These are phyloP conservation scores for Pocillopora meandrina DNA, from an alignment of 92 coral and sea anemone species.

Conservation along the genomic window DNA sequence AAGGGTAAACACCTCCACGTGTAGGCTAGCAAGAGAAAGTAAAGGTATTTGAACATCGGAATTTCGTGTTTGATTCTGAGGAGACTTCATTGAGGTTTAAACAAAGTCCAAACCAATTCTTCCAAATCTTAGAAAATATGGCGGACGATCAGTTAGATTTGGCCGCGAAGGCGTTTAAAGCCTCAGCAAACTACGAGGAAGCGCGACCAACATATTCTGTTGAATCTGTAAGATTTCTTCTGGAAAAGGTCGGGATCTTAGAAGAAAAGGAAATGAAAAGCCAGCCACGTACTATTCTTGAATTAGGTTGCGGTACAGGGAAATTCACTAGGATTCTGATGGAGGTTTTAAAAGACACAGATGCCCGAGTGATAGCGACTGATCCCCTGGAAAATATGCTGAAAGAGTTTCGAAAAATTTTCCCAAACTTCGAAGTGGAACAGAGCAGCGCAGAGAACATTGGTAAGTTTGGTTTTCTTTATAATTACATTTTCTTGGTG, in stretches of 20 bases:
- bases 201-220: conserved; percentile 57
- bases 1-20: too few relatives aligned
- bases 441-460: conserved; percentile 65
- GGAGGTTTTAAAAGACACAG: conserved; percentile 45
- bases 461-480: conserved; percentile 34
- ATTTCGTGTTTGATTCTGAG: too few relatives aligned
- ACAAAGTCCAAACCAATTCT: too few relatives aligned
- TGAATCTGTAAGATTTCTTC: conserved; percentile 57
- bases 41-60: too few relatives aligned
- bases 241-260: conserved; percentile 54
- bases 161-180: conserved; percentile 60
- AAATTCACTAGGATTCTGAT: conserved; percentile 69
- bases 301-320: conserved; percentile 80
- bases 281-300: conserved; percentile 44
- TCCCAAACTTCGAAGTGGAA: conserved; percentile 59
- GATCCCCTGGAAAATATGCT: conserved; percentile 68
- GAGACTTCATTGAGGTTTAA: too few relatives aligned
- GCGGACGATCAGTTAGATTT: conserved; percentile 1
- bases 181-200: conserved; percentile 55
- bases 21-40: too few relatives aligned
- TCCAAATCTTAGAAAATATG: too few relatives aligned
- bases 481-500: too few relatives aligned
- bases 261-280: conserved; percentile 11
- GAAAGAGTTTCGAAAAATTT: conserved; percentile 50
- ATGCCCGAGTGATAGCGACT: conserved; percentile 56